Base-by-base conservation (phyloP, 2,797 vertebrate genomes). In the Psittacula derbiana region DNA sequence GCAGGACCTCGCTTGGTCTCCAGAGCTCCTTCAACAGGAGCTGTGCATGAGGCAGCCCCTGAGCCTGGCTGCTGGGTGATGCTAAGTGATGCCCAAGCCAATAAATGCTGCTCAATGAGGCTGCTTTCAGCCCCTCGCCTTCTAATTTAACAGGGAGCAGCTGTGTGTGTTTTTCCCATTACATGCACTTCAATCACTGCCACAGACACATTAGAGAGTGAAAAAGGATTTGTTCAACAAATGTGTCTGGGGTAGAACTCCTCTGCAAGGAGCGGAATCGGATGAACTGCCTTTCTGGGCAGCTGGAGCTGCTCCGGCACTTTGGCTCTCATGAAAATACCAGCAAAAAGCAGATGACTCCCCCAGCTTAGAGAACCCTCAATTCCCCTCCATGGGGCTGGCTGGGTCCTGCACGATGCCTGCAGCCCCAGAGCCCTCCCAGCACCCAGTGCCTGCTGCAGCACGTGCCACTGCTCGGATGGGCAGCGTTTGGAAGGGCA, bases 151-250 rank as follows among this genome's bases (percentile, higher is more conserved):
- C 58, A 23, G 21, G 18, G 25, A 87, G 84, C 80, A 89, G 74
- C 64, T 43, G 60, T 11, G 28, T 23, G 44, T 58, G 66, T 46
- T 55, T 60, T 60, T 27, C 46, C 81, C 58, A 41, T 64, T 61
- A 75, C 16, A 4, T 23, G 19, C 69, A 10, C 47, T 50, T 21
- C 92, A 69, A 4, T 25, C 64, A 50, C 57, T 80, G 64, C 88
- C 92, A 46, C 55, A 20, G 67, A 49, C 79, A 70, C 40, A 10
- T n/a, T 30, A 58, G 52, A 67, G 57, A 73, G 64, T 7, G 47
- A 21, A 58, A 90, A 86, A 71, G 52, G 88, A 86, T 93, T 85
- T 67, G 92, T 76, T 70, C 88, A 75, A 83, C 75, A 70, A 83
- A 88, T 25, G 60, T 15, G 40, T 33, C 46, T 17, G 55, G 55